phyloP scores from a whole-genome alignment of 2,113 vertebrate species.

The Coptodon bakossiorum region DNA sequence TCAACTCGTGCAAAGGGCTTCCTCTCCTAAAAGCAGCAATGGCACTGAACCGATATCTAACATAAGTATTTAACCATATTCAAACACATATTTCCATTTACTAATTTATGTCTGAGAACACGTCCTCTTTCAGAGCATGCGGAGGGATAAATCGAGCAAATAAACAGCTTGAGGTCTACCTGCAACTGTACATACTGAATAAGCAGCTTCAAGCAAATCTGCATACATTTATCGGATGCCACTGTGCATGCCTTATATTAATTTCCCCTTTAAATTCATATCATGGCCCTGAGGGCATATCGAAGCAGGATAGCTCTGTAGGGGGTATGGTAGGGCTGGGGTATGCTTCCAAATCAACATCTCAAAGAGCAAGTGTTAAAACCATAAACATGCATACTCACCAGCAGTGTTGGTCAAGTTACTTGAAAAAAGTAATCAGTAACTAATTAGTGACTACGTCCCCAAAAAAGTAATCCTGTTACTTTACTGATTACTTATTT shows the following conservation, averaged over 20 bases:
- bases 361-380: slow-evolving; percentile 33
- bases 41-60: neutral
- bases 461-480: no score
- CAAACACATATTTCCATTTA: neutral
- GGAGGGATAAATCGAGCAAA: slow-evolving; percentile 8
- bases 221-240: slow-evolving; percentile 29
- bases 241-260: slow-evolving; percentile 16
- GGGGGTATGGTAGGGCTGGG: slow-evolving; percentile 3
- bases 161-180: slow-evolving; percentile 47
- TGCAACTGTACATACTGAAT: slow-evolving; percentile 23
- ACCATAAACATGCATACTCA: slow-evolving; percentile 6
- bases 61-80: neutral
- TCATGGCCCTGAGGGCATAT: slow-evolving; percentile 30
- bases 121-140: neutral
- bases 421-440: no score
- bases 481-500: no score
- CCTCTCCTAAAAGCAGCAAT: neutral
- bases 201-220: slow-evolving; percentile 16
- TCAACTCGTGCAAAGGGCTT: neutral
- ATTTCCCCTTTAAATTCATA: slow-evolving; percentile 53
- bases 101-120: neutral
- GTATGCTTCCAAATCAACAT: slow-evolving; percentile 35
- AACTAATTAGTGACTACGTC: no score
- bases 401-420: neutral
- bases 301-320: slow-evolving; percentile 36